phyloP scores from a whole-genome alignment of 2,888 invertebrate genomes.

The Aphidoletes aphidimyza region DNA sequence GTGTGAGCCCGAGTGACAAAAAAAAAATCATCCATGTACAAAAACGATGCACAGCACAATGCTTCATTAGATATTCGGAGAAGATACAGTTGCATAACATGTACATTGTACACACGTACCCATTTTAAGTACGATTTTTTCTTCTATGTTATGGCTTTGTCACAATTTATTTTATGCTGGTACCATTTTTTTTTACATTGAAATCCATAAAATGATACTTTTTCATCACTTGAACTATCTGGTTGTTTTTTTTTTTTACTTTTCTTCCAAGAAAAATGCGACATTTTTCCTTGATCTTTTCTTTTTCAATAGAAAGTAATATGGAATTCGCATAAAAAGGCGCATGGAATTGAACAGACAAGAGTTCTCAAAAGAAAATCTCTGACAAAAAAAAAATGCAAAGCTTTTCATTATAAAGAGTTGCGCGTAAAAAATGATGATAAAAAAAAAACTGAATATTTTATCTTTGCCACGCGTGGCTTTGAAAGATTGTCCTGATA shows the following conservation, averaged over 20 bases:
- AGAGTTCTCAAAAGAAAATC: neutral
- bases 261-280: neutral
- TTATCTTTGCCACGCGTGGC: constrained; percentile 26
- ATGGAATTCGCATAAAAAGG: too few species aligned
- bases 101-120: too few species aligned
- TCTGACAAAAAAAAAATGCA: neutral
- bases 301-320: too few species aligned
- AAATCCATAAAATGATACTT: neutral
- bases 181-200: neutral
- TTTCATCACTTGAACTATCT: neutral
- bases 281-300: neutral
- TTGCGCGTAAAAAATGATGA: neutral
- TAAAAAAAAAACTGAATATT: neutral
- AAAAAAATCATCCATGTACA: neutral
- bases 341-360: too few species aligned
- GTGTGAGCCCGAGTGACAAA: neutral
- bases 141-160: neutral
- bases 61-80: constrained; percentile 17
- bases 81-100: neutral
- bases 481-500: constrained; percentile 37
- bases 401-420: neutral
- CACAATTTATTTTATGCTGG: neutral
- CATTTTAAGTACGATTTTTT: neutral
- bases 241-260: neutral
- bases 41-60: neutral